Base-by-base conservation (phyloP, 1,140 invertebrate genomes). In the Manduca sexta region DNA sequence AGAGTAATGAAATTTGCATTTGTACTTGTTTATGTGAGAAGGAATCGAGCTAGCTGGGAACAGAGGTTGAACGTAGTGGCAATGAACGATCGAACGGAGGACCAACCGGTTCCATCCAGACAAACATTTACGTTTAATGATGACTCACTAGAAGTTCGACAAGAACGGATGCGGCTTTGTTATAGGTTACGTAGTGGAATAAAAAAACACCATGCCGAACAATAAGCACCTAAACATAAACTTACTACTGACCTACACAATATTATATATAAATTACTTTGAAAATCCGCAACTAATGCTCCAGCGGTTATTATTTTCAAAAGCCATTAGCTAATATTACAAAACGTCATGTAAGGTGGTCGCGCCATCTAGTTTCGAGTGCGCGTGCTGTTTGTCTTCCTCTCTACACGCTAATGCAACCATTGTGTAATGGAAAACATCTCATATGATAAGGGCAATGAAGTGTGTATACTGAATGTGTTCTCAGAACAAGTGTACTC, bases 41-140 rank as follows among this genome's bases (percentile, higher is more conserved):
- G 38, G 16, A 40, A 12, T 10, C 4, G 18, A 40, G 38, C 21
- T 35, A 35, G 21, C 29, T 26, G 40, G 5, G 41, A 29, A 21
- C 43, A 45, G 30, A 38, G 13, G 38, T 29, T 47, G 44, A 43
- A 30, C 21, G 48, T 43, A 56, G 45, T 55, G 52, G 48, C 53
- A 56, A 56, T 51, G 53, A 51, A 56, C 53, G 46, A 17, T 49
- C 31, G 48, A 40, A 30, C 21, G 18, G 31, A 47, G 21, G 48
- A 56, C 53, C n/a, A n/a, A n/a, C n/a, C 53, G 53, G 53, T 56
- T 56, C 46, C 31, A 34, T 50, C 21, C 26, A 37, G 47, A 46
- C 53, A 43, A 42, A 45, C 48, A 42, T 47, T 15, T 13, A 50
- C 38, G 44, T 44, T 41, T 18, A 50, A 56, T 37, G 44, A 56